phyloP scores from a whole-genome alignment of 2,797 vertebrate genomes.

The Micropoecilia bifurca region DNA sequence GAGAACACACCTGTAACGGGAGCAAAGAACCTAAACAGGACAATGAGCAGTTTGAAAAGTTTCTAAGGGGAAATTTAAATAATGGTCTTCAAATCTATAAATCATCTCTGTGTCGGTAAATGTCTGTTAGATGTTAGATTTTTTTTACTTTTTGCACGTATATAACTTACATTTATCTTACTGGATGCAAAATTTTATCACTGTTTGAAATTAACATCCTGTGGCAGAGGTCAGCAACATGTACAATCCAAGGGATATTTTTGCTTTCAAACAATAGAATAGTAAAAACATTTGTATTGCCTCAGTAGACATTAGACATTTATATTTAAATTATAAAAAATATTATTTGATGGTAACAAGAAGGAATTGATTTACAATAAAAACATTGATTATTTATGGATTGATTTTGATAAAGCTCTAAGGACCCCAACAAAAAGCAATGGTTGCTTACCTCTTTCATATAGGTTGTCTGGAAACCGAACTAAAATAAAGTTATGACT shows the following conservation, averaged over 20 bases:
- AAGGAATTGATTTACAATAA: background rate
- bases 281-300: background rate
- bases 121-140: background rate
- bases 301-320: background rate
- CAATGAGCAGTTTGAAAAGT: slow-evolving; percentile 33
- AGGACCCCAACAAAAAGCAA: background rate
- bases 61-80: slow-evolving; percentile 30
- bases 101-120: background rate
- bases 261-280: background rate
- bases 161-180: background rate
- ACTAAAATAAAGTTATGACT: background rate
- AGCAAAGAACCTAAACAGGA: slow-evolving; percentile 36
- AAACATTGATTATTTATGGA: background rate
- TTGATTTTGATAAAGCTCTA: background rate
- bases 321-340: background rate
- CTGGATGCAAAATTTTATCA: background rate
- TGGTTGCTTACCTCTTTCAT: background rate
- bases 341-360: background rate
- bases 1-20: slow-evolving; percentile 75
- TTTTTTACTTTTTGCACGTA: background rate
- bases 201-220: background rate
- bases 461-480: background rate
- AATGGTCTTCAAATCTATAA: background rate
- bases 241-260: background rate
- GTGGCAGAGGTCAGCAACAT: background rate